Evolutionary conservation across 1,140 invertebrate genomes (phyloP).

Genomic region (Drosophila gunungcola): DNA sequence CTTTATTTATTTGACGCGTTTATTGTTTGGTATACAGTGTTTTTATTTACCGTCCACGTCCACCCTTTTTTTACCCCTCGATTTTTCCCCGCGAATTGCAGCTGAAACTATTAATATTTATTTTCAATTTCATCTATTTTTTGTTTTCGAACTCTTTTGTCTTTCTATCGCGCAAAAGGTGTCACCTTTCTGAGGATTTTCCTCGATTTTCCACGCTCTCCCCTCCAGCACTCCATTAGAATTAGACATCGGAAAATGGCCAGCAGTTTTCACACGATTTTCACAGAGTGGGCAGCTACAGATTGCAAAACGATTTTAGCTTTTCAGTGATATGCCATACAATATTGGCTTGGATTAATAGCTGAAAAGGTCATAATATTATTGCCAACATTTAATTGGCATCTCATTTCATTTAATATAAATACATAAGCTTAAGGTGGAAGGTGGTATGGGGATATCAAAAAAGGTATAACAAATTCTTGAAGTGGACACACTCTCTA

Average conservation of each 20-base stretch:
- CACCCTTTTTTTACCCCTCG: background rate
- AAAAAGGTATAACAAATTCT: no score
- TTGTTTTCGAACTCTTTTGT: constrained; percentile 14
- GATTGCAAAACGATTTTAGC: background rate
- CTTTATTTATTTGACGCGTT: constrained; percentile 47
- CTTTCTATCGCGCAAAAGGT: constrained; percentile 37
- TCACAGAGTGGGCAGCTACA: background rate
- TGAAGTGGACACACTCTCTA: no score
- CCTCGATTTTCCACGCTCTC: constrained; percentile 13
- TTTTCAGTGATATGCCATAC: no score
- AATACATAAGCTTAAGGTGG: no score
- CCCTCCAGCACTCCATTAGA: constrained; percentile 21
- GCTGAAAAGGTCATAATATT: no score
- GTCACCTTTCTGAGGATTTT: constrained; percentile 23
- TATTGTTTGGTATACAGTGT: constrained; percentile 29
- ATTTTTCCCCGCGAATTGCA: background rate
- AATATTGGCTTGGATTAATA: no score
- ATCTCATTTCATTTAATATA: no score
- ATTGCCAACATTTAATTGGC: no score
- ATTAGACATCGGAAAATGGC: constrained; percentile 19
- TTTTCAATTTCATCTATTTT: constrained; percentile 58
- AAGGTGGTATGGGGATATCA: no score
- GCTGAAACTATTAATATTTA: constrained; percentile 34
- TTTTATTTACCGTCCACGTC: constrained; percentile 3
- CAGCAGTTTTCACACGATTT: constrained; percentile 5